A percentile compares a stretch with the other conserved stretches of the same genome.
These are phyloP conservation scores for Andrena dorsata DNA, from an alignment of 2,888 invertebrate genomes.

Conservation along the genomic window DNA sequence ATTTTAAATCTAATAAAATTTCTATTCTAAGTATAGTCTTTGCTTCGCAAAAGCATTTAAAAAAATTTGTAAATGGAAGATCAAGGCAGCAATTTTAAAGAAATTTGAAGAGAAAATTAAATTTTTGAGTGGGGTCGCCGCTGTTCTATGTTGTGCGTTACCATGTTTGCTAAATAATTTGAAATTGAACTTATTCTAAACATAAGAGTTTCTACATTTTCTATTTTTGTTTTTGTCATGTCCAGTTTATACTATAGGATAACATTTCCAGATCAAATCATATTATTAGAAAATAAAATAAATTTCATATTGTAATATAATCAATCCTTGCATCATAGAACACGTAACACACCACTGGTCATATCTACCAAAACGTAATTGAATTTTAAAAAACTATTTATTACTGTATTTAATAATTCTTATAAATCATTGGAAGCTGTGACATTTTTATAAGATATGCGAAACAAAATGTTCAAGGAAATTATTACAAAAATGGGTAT, in stretches of 20 bases:
- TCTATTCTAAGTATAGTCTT: slow-evolving; percentile 29
- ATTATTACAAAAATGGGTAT: slow-evolving; percentile 14
- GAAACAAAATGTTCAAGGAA: not conserved
- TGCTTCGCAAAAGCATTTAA: slow-evolving; percentile 32
- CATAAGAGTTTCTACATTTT: not conserved
- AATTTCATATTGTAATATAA: not conserved
- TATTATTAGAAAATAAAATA: not conserved
- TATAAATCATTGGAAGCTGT: slow-evolving; percentile 15
- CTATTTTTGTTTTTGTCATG: not conserved
- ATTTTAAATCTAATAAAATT: slow-evolving; percentile 36
- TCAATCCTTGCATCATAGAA: not conserved
- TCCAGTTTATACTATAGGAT: not conserved
- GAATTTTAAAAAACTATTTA: not conserved
- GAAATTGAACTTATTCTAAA: not conserved
- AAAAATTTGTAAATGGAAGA: slow-evolving; percentile 54
- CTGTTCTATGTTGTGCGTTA: slow-evolving; percentile 6
- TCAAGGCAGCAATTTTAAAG: not conserved
- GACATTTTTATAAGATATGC: not conserved
- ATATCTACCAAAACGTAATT: slow-evolving; percentile 2
- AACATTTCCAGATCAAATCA: not conserved
- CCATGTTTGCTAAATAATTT: not conserved
- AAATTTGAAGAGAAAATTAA: not conserved
- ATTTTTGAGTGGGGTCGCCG: slow-evolving; percentile 13
- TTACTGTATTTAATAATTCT: slow-evolving; percentile 5
- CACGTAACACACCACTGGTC: slow-evolving; percentile 4